These are phyloP conservation scores for Laterallus jamaicensis DNA, from an alignment of 2,113 vertebrate genomes.

Conservation along the genomic window DNA sequence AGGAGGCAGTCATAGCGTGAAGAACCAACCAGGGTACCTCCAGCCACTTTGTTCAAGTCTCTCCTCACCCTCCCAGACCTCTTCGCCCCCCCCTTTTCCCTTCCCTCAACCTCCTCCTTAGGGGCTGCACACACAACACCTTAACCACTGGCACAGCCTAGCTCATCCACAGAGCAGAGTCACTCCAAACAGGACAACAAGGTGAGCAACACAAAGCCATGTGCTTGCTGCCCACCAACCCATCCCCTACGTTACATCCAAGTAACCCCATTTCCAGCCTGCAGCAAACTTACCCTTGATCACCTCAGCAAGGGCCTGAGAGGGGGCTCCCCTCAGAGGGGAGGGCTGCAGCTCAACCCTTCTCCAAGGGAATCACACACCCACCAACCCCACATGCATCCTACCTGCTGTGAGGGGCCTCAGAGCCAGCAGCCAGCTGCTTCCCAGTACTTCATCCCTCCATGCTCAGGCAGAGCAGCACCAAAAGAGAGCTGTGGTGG, in stretches of 20 bases:
- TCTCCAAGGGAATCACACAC: fast-evolving
- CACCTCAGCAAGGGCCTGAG: fast-evolving
- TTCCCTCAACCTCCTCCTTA: not conserved
- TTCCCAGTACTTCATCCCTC: fast-evolving
- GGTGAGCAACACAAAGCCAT: not conserved
- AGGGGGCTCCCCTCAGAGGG: not conserved
- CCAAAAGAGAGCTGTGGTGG: fast-evolving
- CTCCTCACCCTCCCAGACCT: not conserved
- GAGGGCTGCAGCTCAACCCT: not conserved
- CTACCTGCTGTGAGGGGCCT: not conserved
- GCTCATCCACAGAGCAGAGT: not conserved
- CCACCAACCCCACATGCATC: fast-evolving
- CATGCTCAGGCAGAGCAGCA: fast-evolving
- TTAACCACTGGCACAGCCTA: fast-evolving
- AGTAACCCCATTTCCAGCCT: not conserved
- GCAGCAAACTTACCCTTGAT: not conserved
- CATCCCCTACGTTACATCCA: fast-evolving
- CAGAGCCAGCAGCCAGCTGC: too few relatives aligned
- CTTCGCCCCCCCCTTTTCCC: too few relatives aligned
- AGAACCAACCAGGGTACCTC: not conserved
- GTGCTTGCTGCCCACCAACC: not conserved
- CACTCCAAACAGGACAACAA: not conserved
- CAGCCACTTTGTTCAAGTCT: not conserved
- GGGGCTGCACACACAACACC: fast-evolving
- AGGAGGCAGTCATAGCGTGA: not conserved